A percentile compares a stretch with the other conserved stretches of the same genome.
Conservation (phyloP, 2,888 invertebrate genomes). For the Quadroppia sp. region DNA sequence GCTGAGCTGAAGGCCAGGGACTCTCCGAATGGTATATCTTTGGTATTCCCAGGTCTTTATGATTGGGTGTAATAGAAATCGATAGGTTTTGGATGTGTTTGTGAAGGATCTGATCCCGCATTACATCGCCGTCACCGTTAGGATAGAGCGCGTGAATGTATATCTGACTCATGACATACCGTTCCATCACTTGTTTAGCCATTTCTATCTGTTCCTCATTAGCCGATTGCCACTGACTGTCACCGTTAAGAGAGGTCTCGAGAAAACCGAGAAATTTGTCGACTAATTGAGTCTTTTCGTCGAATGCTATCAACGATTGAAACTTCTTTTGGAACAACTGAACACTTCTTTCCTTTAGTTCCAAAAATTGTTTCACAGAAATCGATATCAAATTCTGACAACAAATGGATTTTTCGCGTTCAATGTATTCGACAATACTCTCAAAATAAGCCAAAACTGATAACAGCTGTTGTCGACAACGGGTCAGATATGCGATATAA, state of each 20-base stretch:
- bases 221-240: slow-evolving; percentile 70
- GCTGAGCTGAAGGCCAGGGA: slow-evolving; percentile 93
- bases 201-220: slow-evolving; percentile 67
- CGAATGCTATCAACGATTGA: slow-evolving; percentile 70
- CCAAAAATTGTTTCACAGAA: slow-evolving; percentile 74
- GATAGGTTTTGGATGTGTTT: slow-evolving; percentile 82
- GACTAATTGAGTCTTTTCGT: slow-evolving; percentile 83
- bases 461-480: slow-evolving; percentile 73
- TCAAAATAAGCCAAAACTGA: slow-evolving; percentile 68
- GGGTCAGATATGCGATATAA: slow-evolving; percentile 74
- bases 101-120: slow-evolving; percentile 81
- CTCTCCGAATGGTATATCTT: slow-evolving; percentile 81
- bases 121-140: slow-evolving; percentile 90
- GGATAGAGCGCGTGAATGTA: slow-evolving; percentile 92
- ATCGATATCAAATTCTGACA: slow-evolving; percentile 68
- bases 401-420: slow-evolving; percentile 60
- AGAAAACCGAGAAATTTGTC: slow-evolving; percentile 66
- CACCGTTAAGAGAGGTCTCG: slow-evolving; percentile 62
- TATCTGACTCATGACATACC: slow-evolving; percentile 82
- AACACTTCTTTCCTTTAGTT: slow-evolving; percentile 69
- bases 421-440: slow-evolving; percentile 56
- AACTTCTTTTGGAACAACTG: slow-evolving; percentile 75
- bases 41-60: slow-evolving; percentile 74
- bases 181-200: slow-evolving; percentile 77
- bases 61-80: slow-evolving; percentile 68